Conservation (phyloP, 1,140 invertebrate genomes). For the Trissolcus basalis region DNA sequence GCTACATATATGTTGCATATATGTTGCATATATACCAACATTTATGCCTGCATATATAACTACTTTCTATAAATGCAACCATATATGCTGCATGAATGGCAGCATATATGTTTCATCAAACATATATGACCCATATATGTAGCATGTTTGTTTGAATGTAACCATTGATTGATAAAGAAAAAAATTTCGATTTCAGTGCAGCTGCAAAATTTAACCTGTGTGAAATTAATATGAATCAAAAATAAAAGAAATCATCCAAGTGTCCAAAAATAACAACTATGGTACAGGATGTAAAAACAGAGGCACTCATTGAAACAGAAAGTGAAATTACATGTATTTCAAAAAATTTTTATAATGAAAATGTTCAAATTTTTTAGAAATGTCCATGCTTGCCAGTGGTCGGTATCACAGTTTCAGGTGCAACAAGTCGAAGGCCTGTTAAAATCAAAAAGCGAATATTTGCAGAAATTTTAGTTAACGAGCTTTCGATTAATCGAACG, state of each 20-base stretch:
- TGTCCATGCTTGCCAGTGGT: constrained; percentile 3
- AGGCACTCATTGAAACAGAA: constrained; percentile 1
- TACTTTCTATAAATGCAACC: too few species aligned
- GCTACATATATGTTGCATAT: too few species aligned
- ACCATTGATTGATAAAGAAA: too few species aligned
- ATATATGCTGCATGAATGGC: too few species aligned
- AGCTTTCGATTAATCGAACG: neutral
- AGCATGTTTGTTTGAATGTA: too few species aligned
- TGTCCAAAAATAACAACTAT: neutral
- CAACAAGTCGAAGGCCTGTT: constrained; percentile 3
- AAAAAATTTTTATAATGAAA: neutral
- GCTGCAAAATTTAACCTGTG: too few species aligned
- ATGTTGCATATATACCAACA: too few species aligned
- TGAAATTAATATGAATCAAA: neutral
- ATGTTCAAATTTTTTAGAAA: neutral
- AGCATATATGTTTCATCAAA: too few species aligned
- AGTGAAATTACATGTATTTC: constrained; percentile 21
- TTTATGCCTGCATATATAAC: too few species aligned
- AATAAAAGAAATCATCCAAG: neutral
- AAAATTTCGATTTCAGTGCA: too few species aligned
- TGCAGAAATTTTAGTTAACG: neutral
- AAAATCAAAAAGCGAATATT: constrained; percentile 12
- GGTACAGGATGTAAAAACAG: neutral
- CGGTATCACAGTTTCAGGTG: constrained; percentile 1
- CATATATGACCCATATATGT: too few species aligned